These are phyloP conservation scores for Drosophila nr. medialis DNA, from an alignment of 2,888 invertebrate genomes.

Conservation along the genomic window DNA sequence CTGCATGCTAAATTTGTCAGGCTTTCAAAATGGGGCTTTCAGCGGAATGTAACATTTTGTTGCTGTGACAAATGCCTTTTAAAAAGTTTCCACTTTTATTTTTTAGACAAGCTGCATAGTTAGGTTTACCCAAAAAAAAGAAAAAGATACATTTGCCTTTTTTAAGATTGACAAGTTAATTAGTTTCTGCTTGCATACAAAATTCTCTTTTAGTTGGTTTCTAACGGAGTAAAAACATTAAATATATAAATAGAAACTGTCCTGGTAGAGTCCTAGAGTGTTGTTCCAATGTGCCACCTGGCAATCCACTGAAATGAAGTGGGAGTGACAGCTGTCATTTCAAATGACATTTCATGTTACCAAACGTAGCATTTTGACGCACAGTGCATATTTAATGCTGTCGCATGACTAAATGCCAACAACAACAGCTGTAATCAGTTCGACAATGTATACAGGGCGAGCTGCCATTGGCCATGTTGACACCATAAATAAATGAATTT, in stretches of 20 bases:
- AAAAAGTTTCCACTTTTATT: not conserved
- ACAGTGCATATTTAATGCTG: conserved; percentile 19
- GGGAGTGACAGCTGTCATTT: conserved; percentile 63
- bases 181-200: not conserved
- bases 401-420: not conserved
- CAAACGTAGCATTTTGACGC: conserved; percentile 36
- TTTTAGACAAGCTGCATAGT: not conserved
- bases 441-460: not conserved
- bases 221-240: not conserved
- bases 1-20: conserved; percentile 35
- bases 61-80: conserved; percentile 24
- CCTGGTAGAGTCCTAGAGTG: too few species aligned
- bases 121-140: not conserved
- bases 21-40: conserved; percentile 34
- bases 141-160: not conserved
- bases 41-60: conserved; percentile 21
- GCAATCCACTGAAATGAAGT: conserved; percentile 24
- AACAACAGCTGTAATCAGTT: conserved; percentile 39
- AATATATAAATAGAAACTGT: not conserved
- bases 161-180: not conserved
- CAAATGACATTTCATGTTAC: conserved; percentile 52
- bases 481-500: conserved; percentile 44
- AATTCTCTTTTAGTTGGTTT: not conserved
- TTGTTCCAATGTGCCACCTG: conserved; percentile 26
- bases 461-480: conserved; percentile 21